These are phyloP conservation scores for Drosophila robusta DNA, from an alignment of 2,888 invertebrate species.

Conservation along the genomic window DNA sequence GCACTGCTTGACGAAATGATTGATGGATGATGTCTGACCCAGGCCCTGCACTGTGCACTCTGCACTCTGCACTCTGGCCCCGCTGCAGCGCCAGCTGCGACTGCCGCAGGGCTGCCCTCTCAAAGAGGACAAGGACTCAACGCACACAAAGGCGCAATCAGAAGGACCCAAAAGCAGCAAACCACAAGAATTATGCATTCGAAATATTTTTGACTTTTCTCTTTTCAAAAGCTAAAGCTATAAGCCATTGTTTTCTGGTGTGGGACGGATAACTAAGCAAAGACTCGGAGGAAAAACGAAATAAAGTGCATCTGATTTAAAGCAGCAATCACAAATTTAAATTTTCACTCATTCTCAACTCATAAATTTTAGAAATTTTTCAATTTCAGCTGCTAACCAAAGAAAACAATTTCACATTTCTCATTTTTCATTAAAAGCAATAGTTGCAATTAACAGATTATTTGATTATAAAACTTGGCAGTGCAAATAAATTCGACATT, in stretches of 20 bases:
- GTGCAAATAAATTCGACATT: too few relatives aligned
- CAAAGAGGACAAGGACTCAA: slow-evolving; percentile 11
- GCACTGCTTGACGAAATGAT: slow-evolving; percentile 61
- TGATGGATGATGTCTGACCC: slow-evolving; percentile 47
- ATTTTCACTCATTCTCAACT: background rate
- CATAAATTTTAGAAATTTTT: background rate
- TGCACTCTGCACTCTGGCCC: background rate
- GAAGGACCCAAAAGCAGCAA: slow-evolving; percentile 17
- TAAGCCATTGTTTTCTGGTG: background rate
- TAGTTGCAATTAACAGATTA: too few relatives aligned
- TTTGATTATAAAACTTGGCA: too few relatives aligned
- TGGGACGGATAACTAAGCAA: too few relatives aligned
- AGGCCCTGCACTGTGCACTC: background rate
- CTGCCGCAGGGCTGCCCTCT: slow-evolving; percentile 8
- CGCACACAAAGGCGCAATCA: slow-evolving; percentile 24
- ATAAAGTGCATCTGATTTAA: background rate
- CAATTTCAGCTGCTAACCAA: background rate
- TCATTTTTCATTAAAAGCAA: too few relatives aligned
- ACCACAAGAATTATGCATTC: slow-evolving; percentile 37
- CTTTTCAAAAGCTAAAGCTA: background rate
- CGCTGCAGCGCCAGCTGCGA: slow-evolving; percentile 31
- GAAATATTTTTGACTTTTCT: slow-evolving; percentile 4
- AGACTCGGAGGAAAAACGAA: background rate
- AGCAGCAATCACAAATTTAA: background rate
- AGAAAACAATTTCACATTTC: too few relatives aligned